Base-by-base conservation (phyloP, 1,140 invertebrate species). In the Drosophila elegans region DNA sequence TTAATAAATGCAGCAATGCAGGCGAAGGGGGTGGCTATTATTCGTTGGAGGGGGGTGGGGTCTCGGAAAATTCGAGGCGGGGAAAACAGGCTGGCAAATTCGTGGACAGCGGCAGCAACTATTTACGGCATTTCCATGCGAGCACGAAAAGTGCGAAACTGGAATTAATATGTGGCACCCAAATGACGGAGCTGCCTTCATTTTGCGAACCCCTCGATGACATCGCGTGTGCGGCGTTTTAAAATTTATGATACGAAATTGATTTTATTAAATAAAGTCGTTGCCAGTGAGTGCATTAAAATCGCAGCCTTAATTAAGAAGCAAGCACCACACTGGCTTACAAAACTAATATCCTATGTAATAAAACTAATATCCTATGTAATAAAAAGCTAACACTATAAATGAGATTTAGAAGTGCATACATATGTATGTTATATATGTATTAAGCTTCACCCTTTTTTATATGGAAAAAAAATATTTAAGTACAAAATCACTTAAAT, bases 161-260 rank as follows among this genome's bases (percentile, higher is more conserved):
- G 84, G 84, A 88, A 88, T 88, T 88, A 88, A 88, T 88, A 88
- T 88, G 84, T 88, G 76, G 84, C 84, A 89, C 84, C 84, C 84
- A 54, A 63, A 61, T 72, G 62, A 75, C 59, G 76, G 73, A 88
- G 79, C 78, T 88, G 74, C 74, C 74, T 34, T 60, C 53, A 60
- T 61, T 59, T 42, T 34, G 10, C 32, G 39, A 10, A 2, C 2
- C 6, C 27, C 46, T 5, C 53, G 4, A 21, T 10, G 16, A 38
- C 38, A 9, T 34, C 13, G 9, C n/a, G 4, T 48, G 48, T 45
- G 69, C 12, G 63, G 51, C 61, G 57, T 57, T 74, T 80, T 77
- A 51, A 71, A 88, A 88, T 88, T 83, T 80, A 89, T 89, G 76
- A 72, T 46, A 72, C 53, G 72, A 73, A 88, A 88, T 89, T 88